Evolutionary conservation across 2,797 vertebrate genomes (phyloP).

Genomic region (Aphelocoma californica): DNA sequence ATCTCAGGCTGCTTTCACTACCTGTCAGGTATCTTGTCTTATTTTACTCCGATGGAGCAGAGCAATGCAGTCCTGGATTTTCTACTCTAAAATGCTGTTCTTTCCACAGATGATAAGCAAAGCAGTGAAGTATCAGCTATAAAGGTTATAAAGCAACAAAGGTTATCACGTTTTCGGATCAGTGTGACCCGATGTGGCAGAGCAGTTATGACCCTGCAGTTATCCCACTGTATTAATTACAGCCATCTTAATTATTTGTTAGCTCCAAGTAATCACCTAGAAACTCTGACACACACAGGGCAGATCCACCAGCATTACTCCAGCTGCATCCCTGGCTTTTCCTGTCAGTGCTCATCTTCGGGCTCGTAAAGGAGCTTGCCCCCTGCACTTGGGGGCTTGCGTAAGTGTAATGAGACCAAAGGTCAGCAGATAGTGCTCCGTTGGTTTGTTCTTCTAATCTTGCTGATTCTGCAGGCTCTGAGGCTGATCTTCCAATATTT

Average conservation of each 20-base stretch:
- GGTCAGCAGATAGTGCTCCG: not conserved
- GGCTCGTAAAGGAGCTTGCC: not conserved
- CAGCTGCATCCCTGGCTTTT: not conserved
- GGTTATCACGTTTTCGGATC: not conserved
- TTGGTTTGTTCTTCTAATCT: slow-evolving; percentile 20
- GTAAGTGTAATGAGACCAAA: not conserved
- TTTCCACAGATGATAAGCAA: not conserved
- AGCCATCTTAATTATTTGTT: not conserved
- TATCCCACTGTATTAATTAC: not conserved
- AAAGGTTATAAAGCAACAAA: not conserved
- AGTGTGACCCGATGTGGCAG: not conserved
- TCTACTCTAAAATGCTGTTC: not conserved
- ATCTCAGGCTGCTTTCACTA: not conserved
- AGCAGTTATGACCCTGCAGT: not conserved
- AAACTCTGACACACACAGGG: not conserved
- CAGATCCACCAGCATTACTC: not conserved
- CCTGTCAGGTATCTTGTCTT: not conserved
- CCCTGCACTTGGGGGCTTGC: not conserved
- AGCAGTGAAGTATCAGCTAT: not conserved
- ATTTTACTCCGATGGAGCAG: not conserved
- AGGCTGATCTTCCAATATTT: not conserved
- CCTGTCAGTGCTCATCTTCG: not conserved
- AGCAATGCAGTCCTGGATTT: not conserved
- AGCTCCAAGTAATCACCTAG: not conserved
- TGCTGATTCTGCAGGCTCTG: not conserved